phyloP scores from a whole-genome alignment of 2,113 vertebrate genomes.

The Calypte anna region DNA sequence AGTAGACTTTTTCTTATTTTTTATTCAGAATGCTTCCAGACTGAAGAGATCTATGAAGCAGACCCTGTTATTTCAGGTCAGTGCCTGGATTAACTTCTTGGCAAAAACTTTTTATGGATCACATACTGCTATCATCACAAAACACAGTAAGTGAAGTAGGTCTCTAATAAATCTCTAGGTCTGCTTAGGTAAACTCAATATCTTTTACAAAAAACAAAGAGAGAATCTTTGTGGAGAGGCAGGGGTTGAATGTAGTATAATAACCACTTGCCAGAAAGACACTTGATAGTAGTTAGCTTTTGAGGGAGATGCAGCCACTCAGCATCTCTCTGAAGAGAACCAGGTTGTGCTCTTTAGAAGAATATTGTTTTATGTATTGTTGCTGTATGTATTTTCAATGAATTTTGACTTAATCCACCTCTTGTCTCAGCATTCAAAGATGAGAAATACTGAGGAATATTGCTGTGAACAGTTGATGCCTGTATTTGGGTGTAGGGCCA shows the following conservation, averaged over 20 bases:
- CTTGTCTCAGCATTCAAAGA: not conserved
- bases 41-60: not conserved
- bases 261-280: not conserved
- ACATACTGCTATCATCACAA: not conserved
- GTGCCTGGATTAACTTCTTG: not conserved
- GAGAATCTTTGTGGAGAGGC: not conserved
- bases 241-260: not conserved
- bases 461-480: not conserved
- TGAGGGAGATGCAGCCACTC: not conserved
- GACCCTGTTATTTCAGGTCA: conserved; percentile 9
- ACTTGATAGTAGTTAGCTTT: not conserved
- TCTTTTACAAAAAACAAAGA: not conserved
- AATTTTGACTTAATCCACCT: not conserved
- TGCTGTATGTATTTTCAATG: not conserved
- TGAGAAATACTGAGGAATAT: not conserved
- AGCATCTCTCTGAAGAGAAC: not conserved
- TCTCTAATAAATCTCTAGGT: not conserved
- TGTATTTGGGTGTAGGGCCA: not conserved
- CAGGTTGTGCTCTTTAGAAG: not conserved
- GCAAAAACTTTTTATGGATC: not conserved
- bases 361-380: not conserved
- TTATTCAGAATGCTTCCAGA: not conserved
- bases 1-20: not conserved
- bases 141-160: not conserved
- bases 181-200: not conserved